Evolutionary conservation across 2,797 vertebrate genomes (phyloP).

Genomic region (Pelobates cultripes): DNA sequence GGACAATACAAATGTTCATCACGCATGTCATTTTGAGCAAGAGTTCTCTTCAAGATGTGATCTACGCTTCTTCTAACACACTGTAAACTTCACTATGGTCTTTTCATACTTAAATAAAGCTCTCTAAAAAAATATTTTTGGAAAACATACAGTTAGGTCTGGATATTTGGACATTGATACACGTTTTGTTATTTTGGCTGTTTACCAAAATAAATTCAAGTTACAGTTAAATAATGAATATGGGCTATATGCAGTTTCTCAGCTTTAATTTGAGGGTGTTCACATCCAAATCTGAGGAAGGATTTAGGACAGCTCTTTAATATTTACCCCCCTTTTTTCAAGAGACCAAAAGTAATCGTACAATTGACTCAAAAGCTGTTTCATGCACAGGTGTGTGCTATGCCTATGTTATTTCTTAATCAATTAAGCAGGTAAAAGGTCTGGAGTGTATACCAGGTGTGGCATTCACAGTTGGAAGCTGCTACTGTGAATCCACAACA

Average conservation of each 20-base stretch:
- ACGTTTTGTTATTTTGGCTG: too few species aligned
- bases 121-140: neutral
- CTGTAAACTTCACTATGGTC: neutral
- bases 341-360: too few species aligned
- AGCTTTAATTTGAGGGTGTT: too few species aligned
- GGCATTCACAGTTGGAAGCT: neutral
- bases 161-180: too few species aligned
- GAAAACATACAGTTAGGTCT: too few species aligned
- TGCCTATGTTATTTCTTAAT: neutral
- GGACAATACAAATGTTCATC: neutral
- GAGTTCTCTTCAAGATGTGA: slow-evolving; percentile 7
- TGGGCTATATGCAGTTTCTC: too few species aligned
- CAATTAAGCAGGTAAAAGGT: neutral
- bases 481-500: neutral
- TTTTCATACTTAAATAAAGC: neutral
- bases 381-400: neutral
- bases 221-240: too few species aligned
- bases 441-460: neutral
- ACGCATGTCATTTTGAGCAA: neutral
- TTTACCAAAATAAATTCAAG: too few species aligned
- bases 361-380: too few species aligned
- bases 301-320: neutral
- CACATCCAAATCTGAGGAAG: too few species aligned
- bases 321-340: neutral
- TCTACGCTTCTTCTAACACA: slow-evolving; percentile 4